Percentiles rank a stretch among this genome's conserved stretches.
These are phyloP conservation scores for Melanerpes formicivorus DNA, from an alignment of 2,113 vertebrate genomes.

Conservation along the genomic window DNA sequence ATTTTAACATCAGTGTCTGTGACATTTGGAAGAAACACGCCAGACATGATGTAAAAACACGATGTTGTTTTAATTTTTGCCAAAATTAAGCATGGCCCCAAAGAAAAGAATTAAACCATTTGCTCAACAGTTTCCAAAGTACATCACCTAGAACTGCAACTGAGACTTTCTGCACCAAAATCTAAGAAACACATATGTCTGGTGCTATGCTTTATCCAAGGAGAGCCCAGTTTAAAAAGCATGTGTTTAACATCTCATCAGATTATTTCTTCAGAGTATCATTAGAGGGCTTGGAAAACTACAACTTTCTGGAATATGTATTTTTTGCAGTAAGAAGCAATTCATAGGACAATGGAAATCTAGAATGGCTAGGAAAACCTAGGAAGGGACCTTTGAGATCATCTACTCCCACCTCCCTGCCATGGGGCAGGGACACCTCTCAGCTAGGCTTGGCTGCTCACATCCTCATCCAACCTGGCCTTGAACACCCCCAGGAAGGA, in stretches of 20 bases:
- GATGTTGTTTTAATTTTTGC: not conserved
- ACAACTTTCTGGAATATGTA: not conserved
- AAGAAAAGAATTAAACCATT: not conserved
- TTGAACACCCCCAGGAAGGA: too few relatives aligned
- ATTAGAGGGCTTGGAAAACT: not conserved
- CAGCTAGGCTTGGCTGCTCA: too few relatives aligned
- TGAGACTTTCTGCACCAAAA: not conserved
- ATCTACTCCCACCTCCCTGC: too few relatives aligned
- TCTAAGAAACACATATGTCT: not conserved
- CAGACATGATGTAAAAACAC: not conserved
- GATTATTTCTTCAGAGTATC: not conserved
- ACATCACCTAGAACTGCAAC: not conserved
- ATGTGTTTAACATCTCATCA: not conserved
- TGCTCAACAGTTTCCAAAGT: not conserved
- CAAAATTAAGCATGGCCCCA: not conserved
- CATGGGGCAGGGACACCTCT: too few relatives aligned
- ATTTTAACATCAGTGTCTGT: not conserved
- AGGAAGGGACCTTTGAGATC: too few relatives aligned
- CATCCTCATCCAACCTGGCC: too few relatives aligned
- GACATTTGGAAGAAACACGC: not conserved
- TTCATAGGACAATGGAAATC: not conserved
- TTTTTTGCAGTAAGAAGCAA: not conserved
- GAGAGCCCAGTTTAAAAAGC: not conserved
- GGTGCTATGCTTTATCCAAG: not conserved
- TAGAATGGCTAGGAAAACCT: too few relatives aligned